Evolutionary conservation across 2,888 invertebrate species (phyloP), one percentile per base, ranked within the genome.

Genomic region (Orthonevra nobilis): DNA sequence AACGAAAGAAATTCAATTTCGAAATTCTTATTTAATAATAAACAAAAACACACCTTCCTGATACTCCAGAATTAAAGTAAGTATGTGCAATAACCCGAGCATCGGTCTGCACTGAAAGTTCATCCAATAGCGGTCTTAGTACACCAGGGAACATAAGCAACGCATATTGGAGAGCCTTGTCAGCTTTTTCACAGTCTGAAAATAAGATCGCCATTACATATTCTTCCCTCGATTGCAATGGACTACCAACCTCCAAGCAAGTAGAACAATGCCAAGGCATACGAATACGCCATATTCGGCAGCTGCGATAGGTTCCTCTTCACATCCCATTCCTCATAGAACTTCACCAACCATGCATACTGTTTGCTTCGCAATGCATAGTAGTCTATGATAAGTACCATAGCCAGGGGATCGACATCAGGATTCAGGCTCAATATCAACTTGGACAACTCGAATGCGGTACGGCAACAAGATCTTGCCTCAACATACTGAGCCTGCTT

Each of bases 361-460:
- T 96, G 94, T 66, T 91, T 91, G 48, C 93, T 91, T 77, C 94
- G 91, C 44, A 97, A 85, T 0, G 96, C 95, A 86, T 95, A 95
- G 85, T 94, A 95, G 87, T 97, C 97, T 20, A 97, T 90, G 83
- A 93, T 90, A 61, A 96, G 90, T 69, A 95, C 90, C 38, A 93
- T 91, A n/a, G 93, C 95, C 61, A 96, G 85, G 1, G 95, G 95
- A 89, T 96, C 96, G 7, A 90, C 91, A 9, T 92, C 92, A 0
- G 94, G 94, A 87, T 95, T 94, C 50, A 95, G 88, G 9, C 92
- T 93, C 61, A 96, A 89, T n/a, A 97, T 89, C 40, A 96, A 88
- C 89, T 97, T 97, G 86, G 94, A 94, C 82, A 96, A 92, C 88
- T 97, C 96, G 82, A 97, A 90, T n/a, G 96, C 94, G 1, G 97